Evolutionary conservation across 1,140 invertebrate genomes (phyloP), one percentile per base, ranked within the genome.

Genomic region (Trichoplusia ni): DNA sequence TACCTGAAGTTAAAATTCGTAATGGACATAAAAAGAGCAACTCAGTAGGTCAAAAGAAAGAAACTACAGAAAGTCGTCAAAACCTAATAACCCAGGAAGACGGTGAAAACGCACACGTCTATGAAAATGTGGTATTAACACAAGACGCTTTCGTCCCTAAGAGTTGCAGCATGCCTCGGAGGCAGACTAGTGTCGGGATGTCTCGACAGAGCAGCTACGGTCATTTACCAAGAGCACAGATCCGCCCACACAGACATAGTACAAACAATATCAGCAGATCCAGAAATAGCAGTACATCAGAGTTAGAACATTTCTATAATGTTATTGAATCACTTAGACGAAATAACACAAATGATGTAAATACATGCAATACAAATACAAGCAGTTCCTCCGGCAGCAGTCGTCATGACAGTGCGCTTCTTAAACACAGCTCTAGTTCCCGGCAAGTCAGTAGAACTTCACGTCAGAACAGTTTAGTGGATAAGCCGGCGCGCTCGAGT

Each of bases 11-110:
- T 3, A 84, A 85, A 77, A 67, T 79, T 38, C 70, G 78, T 2
- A 53, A 49, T 21, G 84, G 84, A 5, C 90, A 91, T 64, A 88
- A 84, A 47, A 91, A 91, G 70, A 91, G 90, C 58, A 90, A 86
- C 64, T 91, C 90, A 0, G 83, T 90, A 19, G 89, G 84, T 4
- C 90, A 90, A 49, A 81, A 73, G 54, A 81, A 83, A 9, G 82
- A 85, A 18, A 85, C 90, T 0, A 89, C 81, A 0, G 90, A 91
- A 33, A 91, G 90, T 56, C 79, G 86, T 21, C 90, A 91, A 63
- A 91, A 91, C 56, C 77, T 91, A 11, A 88, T 91, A 47, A 66
- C 77, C 4, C 85, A 83, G 6, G 89, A 91, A 37, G 87, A 91
- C 56, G 67, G 69, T 25, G 84, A 86, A 21, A 81, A 77, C 64